Evolutionary conservation across 2,888 invertebrate genomes (phyloP).

Genomic region (Cosmia trapezina): DNA sequence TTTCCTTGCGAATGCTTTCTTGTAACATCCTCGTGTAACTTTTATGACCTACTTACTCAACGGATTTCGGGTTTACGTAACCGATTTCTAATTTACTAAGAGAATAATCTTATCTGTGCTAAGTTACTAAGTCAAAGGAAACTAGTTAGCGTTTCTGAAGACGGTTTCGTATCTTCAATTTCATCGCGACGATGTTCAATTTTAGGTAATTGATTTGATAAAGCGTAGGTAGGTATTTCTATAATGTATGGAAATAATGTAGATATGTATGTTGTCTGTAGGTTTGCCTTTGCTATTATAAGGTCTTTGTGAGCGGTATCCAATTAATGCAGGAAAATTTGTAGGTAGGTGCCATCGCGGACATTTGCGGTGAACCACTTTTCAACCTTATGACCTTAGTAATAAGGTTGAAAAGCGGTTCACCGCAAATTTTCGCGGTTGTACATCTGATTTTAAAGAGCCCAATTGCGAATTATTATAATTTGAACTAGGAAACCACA

Average conservation of each 20-base stretch:
- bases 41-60: constrained; percentile 26
- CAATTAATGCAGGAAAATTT: no score
- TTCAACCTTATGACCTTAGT: no score
- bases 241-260: neutral
- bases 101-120: constrained; percentile 11
- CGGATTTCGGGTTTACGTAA: constrained; percentile 14
- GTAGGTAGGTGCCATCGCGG: no score
- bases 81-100: constrained; percentile 25
- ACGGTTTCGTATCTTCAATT: neutral
- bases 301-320: neutral
- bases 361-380: no score
- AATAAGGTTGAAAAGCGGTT: no score
- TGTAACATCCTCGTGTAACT: constrained; percentile 22
- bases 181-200: constrained; percentile 15
- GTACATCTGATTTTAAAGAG: no score
- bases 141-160: constrained; percentile 12
- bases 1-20: constrained; percentile 21
- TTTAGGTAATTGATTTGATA: constrained; percentile 11
- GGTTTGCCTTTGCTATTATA: neutral
- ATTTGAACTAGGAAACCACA: no score
- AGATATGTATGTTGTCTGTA: neutral
- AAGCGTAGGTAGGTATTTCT: no score
- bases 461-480: no score
- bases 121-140: constrained; percentile 16
- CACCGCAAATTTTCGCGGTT: no score